phyloP scores from a whole-genome alignment of 2,113 vertebrate genomes.

The Pogonocichla stellata region DNA sequence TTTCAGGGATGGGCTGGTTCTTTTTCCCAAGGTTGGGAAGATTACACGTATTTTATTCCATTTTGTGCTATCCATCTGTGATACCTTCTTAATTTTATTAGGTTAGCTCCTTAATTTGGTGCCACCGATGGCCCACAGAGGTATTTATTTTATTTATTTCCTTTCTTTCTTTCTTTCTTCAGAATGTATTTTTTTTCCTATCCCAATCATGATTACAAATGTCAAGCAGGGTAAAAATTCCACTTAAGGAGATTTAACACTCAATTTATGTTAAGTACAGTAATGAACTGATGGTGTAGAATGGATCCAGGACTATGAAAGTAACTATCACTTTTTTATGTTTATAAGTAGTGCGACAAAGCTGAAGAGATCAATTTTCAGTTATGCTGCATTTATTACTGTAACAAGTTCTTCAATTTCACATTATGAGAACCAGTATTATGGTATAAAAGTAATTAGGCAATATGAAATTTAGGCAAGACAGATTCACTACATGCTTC shows the following conservation, averaged over 20 bases:
- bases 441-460: not conserved
- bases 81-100: not conserved
- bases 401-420: not conserved
- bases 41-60: not conserved
- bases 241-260: not conserved
- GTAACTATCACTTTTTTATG: not conserved
- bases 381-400: not conserved
- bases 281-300: not conserved
- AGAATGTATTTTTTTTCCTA: not conserved
- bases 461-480: not conserved
- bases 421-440: not conserved
- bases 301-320: not conserved
- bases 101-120: not conserved
- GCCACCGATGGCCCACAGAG: not conserved
- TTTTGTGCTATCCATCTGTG: not conserved
- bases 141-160: not conserved
- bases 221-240: not conserved
- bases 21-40: not conserved
- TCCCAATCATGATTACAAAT: not conserved
- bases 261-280: not conserved
- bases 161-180: not conserved
- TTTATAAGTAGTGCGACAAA: not conserved
- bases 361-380: not conserved
- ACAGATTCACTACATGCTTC: not conserved
- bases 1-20: not conserved